A percentile compares a stretch with the other conserved stretches of the same genome.
Conservation (phyloP, 2,888 invertebrate species). For the Halictus quadricinctus region DNA sequence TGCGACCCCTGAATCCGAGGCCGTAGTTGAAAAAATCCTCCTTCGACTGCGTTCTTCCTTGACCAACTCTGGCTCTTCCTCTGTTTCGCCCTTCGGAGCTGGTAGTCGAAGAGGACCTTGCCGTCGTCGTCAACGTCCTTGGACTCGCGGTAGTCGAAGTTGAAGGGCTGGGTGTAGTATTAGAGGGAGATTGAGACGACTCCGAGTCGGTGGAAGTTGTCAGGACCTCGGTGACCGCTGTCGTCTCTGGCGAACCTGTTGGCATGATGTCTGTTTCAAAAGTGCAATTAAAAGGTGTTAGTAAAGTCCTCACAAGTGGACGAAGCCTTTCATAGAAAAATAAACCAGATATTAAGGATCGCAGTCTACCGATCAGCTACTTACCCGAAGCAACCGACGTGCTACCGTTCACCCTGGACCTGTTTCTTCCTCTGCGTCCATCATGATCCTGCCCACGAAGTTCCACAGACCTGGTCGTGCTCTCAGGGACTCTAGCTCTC, state of each 20-base stretch:
- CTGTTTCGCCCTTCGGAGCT: slow-evolving; percentile 44
- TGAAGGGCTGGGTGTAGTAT: slow-evolving; percentile 43
- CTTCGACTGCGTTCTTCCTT: slow-evolving; percentile 43
- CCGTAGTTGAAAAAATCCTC: slow-evolving; percentile 79
- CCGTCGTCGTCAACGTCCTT: slow-evolving; percentile 27
- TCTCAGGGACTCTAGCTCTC: slow-evolving; percentile 56
- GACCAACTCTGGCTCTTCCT: slow-evolving; percentile 52
- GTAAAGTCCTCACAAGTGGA: background rate
- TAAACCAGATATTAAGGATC: background rate
- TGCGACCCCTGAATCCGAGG: slow-evolving; percentile 77
- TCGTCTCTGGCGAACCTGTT: slow-evolving; percentile 39
- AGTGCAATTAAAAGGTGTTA: background rate
- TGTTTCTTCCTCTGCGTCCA: slow-evolving; percentile 53
- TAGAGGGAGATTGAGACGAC: slow-evolving; percentile 5
- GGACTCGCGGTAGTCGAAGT: background rate
- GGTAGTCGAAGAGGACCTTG: slow-evolving; percentile 5
- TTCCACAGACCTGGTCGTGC: slow-evolving; percentile 42
- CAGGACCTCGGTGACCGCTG: slow-evolving; percentile 20
- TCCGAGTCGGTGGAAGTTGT: slow-evolving; percentile 34
- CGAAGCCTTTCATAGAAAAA: no score
- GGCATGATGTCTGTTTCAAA: slow-evolving; percentile 39
- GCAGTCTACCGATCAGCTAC: background rate
- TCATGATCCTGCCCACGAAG: slow-evolving; percentile 53
- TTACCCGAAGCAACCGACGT: slow-evolving; percentile 43
- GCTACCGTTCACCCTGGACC: slow-evolving; percentile 48